Base-by-base conservation (phyloP, 2,888 invertebrate species). In the Dynastes grantii region DNA sequence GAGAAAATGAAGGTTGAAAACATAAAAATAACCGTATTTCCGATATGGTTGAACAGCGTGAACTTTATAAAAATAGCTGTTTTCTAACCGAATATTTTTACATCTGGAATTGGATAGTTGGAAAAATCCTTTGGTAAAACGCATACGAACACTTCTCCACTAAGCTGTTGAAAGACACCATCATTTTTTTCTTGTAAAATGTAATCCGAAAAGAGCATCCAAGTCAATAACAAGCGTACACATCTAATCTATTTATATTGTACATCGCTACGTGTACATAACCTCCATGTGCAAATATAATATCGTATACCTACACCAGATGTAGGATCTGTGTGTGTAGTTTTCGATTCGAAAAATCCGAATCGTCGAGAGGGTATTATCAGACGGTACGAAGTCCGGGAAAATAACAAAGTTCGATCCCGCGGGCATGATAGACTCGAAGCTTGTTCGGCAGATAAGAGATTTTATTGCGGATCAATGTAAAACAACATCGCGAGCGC, bases 381-480 rank as follows among this genome's bases (percentile, higher is more conserved):
- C 68, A 68, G 27, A 9, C 68, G 55, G 1, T 58, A 58, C 29
- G 27, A 32, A 32, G 63, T 11, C 63, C 29, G 63, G 63, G 65
- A 16, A 68, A 68, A 68, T 68, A 68, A 68, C 68, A 49, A 68
- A 68, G 68, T 68, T 68, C 8, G 45, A 27, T 68, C 68, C 49
- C 68, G 11, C 27, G 49, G 68, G 45, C 68, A 68, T 68, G 68
- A 68, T 68, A 68, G 49, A 68, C 27, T 68, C 49, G 49, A 68
- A 63, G 16, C 49, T 22, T 51, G 49, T 49, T 13, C 68, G 27
- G 27, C 49, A 68, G 68, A 68, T 68, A 68, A 68, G 51, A 49
- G 49, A 68, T 68, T 68, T 68, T 68, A 68, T 68, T 68, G 68
- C 49, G 49, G 68, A 68, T 68, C 68, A 49, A 68, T 68, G 49